Percentiles rank a stretch among this genome's conserved stretches.
Evolutionary conservation across 2,113 vertebrate species (phyloP).

Genomic region (Andinoacara biseriatus): DNA sequence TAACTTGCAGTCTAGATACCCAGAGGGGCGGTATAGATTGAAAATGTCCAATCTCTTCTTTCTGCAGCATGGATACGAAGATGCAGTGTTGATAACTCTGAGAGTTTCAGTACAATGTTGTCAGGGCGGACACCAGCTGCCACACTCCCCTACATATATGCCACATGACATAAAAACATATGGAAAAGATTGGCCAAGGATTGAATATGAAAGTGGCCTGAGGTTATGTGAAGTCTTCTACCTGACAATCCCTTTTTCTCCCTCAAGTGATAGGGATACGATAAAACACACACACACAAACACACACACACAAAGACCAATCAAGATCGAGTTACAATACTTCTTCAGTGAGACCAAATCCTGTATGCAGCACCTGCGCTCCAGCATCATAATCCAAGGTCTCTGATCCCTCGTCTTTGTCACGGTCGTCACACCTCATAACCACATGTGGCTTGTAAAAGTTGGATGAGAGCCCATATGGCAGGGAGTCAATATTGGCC

Average conservation of each 20-base stretch:
- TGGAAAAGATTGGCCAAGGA: constrained; percentile 4
- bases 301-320: not conserved
- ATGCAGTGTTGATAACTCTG: constrained; percentile 51
- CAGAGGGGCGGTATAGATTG: constrained; percentile 60
- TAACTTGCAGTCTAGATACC: constrained; percentile 65
- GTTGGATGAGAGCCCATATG: constrained; percentile 46
- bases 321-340: constrained; percentile 18
- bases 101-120: constrained; percentile 41
- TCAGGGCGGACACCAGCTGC: constrained; percentile 50
- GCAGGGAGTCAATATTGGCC: constrained; percentile 26
- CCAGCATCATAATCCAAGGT: constrained; percentile 26
- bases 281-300: not conserved
- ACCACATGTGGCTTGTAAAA: constrained; percentile 45
- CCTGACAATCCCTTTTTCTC: constrained; percentile 34
- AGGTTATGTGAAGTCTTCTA: constrained; percentile 21
- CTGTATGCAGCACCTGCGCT: constrained; percentile 46
- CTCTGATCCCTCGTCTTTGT: constrained; percentile 25
- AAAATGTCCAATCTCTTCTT: constrained; percentile 71
- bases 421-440: not conserved
- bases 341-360: constrained; percentile 35
- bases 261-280: not conserved
- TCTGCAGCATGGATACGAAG: constrained; percentile 35
- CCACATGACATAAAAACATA: constrained; percentile 7
- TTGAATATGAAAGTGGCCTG: constrained; percentile 7
- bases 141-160: constrained; percentile 14